These are phyloP conservation scores for Dipus sagitta DNA, from an alignment of 2,797 vertebrate genomes.

Conservation along the genomic window DNA sequence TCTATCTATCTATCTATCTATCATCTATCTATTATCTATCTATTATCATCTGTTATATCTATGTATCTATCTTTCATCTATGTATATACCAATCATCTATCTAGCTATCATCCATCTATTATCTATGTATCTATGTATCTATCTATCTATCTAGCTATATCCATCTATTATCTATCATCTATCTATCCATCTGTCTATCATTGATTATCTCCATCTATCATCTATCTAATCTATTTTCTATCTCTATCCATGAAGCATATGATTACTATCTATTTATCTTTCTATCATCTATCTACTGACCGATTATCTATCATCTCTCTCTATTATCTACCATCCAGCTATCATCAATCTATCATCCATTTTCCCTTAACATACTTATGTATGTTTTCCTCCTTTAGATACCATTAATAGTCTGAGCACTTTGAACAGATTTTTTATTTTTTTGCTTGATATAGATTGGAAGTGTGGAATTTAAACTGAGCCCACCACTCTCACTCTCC, in stretches of 20 bases:
- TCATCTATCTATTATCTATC: too few relatives aligned
- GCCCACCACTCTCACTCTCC: background rate
- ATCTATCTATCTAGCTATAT: too few relatives aligned
- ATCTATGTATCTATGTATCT: too few relatives aligned
- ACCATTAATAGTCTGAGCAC: background rate
- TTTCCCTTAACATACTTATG: background rate
- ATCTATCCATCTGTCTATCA: background rate
- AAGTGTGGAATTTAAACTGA: background rate
- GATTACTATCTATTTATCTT: accelerated
- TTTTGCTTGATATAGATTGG: background rate
- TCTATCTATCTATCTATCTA: too few relatives aligned
- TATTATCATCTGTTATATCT: too few relatives aligned
- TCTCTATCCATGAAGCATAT: background rate
- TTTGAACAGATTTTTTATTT: background rate
- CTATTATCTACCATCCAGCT: background rate
- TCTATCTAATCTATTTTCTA: background rate
- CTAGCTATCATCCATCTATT: too few relatives aligned
- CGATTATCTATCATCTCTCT: background rate
- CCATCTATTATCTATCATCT: background rate
- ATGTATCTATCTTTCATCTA: too few relatives aligned
- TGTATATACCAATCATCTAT: too few relatives aligned
- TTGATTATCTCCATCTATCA: background rate
- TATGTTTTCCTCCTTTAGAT: background rate
- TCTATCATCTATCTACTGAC: background rate
- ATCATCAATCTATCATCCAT: background rate